Evolutionary conservation across 1,140 invertebrate species (phyloP).

Genomic region (Solen grandis): DNA sequence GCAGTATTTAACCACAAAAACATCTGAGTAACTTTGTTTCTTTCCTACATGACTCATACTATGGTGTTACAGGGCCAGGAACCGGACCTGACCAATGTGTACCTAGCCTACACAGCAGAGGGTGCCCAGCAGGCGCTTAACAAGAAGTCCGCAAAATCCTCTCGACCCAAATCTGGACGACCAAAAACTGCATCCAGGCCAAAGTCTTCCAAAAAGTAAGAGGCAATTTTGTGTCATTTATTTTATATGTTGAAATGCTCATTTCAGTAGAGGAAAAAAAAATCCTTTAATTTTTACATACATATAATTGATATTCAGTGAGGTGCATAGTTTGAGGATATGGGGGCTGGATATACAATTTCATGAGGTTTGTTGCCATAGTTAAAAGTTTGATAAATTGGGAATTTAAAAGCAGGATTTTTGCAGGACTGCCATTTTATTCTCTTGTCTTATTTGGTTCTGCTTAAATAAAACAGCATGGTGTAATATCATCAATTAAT

Average conservation of each 20-base stretch:
- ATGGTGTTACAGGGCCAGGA: conserved; percentile 58
- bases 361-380: too few species aligned
- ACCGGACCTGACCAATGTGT: conserved; percentile 80
- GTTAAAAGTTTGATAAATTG: too few species aligned
- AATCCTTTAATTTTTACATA: not conserved
- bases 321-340: too few species aligned
- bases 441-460: too few species aligned
- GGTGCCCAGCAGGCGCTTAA: conserved; percentile 72
- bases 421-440: too few species aligned
- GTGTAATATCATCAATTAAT: too few species aligned
- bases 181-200: conserved; percentile 77
- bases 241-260: not conserved
- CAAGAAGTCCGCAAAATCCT: conserved; percentile 66
- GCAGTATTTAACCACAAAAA: too few species aligned
- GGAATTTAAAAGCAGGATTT: too few species aligned
- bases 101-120: conserved; percentile 81
- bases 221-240: conserved; percentile 8
- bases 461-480: too few species aligned
- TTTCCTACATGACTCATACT: too few species aligned
- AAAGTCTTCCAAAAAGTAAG: conserved; percentile 80
- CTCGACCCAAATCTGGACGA: conserved; percentile 73
- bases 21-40: too few species aligned
- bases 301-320: not conserved
- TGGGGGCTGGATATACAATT: too few species aligned
- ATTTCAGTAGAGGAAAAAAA: not conserved